Evolutionary conservation across 2,113 vertebrate species (phyloP).

Genomic region (Stigmatopora argus): DNA sequence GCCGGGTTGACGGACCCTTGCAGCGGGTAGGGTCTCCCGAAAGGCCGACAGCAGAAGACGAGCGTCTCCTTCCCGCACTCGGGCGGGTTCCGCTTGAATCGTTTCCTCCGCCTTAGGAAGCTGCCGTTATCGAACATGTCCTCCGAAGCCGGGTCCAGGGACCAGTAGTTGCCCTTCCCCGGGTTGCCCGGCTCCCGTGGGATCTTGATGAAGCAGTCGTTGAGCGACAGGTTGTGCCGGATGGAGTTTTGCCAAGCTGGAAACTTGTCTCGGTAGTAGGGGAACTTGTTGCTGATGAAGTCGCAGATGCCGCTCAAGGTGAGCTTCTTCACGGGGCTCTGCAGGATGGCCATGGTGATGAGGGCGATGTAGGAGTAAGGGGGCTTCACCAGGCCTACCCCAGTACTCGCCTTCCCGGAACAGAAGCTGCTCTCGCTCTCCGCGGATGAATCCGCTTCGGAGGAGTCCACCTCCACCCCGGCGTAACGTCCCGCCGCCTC

Average conservation of each 20-base stretch:
- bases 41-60: conserved; percentile 66
- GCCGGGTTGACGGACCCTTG: conserved; percentile 49
- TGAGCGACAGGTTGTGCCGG: conserved; percentile 92
- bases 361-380: conserved; percentile 90
- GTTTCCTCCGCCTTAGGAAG: conserved; percentile 83
- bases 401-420: conserved; percentile 20
- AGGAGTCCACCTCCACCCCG: conserved; percentile 58
- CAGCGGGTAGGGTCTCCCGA: conserved; percentile 62
- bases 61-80: conserved; percentile 63
- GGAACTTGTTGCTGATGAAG: conserved; percentile 87
- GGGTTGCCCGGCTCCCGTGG: conserved; percentile 90
- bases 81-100: conserved; percentile 80
- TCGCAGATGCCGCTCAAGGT: conserved; percentile 87
- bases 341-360: conserved; percentile 90
- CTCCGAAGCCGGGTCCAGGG: conserved; percentile 82
- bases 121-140: conserved; percentile 92
- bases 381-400: conserved; percentile 72
- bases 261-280: conserved; percentile 82
- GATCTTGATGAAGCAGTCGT: conserved; percentile 96
- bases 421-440: conserved; percentile 65
- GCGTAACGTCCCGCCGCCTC: conserved; percentile 35
- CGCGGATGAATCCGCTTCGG: conserved; percentile 60
- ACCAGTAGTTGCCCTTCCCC: conserved; percentile 96
- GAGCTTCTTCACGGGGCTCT: conserved; percentile 81
- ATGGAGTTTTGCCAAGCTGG: conserved; percentile 96